A percentile compares a stretch with the other conserved stretches of the same genome.
phyloP scores from a whole-genome alignment of 2,113 vertebrate genomes.

The Arvicanthis niloticus region DNA sequence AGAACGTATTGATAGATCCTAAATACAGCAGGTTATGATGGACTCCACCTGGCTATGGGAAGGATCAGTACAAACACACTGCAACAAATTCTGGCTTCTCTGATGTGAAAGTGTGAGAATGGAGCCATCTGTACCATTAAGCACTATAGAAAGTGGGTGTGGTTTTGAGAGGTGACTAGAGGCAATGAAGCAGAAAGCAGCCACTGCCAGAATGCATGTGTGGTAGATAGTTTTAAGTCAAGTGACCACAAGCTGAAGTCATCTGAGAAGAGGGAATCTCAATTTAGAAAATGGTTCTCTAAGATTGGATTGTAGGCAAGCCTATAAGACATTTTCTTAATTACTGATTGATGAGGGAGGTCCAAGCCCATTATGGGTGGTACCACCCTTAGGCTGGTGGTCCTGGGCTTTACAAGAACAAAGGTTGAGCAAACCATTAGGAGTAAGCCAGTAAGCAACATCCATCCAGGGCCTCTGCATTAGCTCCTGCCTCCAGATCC shows the following conservation, averaged over 20 bases:
- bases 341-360: background rate
- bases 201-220: background rate
- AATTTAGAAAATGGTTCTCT: background rate
- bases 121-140: no score
- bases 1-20: background rate
- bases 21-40: no score
- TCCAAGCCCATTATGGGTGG: background rate
- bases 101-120: background rate
- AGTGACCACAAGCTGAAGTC: background rate
- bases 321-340: background rate
- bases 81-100: background rate
- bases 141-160: background rate
- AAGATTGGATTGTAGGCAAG: background rate
- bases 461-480: background rate
- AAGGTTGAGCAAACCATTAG: background rate
- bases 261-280: background rate
- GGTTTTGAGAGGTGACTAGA: background rate
- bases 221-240: background rate
- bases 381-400: background rate
- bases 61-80: background rate
- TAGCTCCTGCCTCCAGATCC: background rate
- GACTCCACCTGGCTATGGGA: background rate
- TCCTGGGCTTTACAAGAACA: background rate
- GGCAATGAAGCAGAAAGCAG: background rate
- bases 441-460: background rate